phyloP scores from a whole-genome alignment of 2,113 vertebrate species.

The Lasiurus borealis region DNA sequence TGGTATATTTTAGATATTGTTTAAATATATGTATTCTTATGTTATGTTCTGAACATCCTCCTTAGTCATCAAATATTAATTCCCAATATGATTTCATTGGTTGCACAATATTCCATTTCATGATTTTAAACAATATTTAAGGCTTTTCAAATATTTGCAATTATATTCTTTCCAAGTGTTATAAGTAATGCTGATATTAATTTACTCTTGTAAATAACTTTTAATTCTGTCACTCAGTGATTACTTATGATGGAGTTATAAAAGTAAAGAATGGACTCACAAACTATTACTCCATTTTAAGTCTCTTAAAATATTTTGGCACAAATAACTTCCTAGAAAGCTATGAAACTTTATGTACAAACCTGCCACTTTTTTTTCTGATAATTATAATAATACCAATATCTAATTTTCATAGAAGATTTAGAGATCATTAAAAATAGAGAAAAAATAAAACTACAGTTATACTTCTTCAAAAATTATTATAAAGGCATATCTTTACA shows the following conservation, averaged over 20 bases:
- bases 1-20: neutral
- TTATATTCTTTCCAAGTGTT: constrained; percentile 6
- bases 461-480: neutral
- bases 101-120: neutral
- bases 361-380: neutral
- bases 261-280: neutral
- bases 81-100: neutral
- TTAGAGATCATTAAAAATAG: neutral
- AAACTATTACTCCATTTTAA: neutral
- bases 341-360: neutral
- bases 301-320: neutral
- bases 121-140: constrained; percentile 21
- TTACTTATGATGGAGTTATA: neutral
- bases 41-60: neutral
- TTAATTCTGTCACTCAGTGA: neutral
- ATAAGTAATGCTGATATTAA: neutral
- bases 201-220: neutral
- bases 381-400: neutral
- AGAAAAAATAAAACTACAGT: neutral
- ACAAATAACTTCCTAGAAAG: neutral
- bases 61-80: neutral
- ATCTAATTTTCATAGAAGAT: neutral
- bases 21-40: neutral
- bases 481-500: neutral
- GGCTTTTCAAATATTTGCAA: neutral